Evolutionary conservation across 2,113 vertebrate genomes (phyloP), one percentile per base, ranked within the genome.

Genomic region (Leptocoma aspasia): DNA sequence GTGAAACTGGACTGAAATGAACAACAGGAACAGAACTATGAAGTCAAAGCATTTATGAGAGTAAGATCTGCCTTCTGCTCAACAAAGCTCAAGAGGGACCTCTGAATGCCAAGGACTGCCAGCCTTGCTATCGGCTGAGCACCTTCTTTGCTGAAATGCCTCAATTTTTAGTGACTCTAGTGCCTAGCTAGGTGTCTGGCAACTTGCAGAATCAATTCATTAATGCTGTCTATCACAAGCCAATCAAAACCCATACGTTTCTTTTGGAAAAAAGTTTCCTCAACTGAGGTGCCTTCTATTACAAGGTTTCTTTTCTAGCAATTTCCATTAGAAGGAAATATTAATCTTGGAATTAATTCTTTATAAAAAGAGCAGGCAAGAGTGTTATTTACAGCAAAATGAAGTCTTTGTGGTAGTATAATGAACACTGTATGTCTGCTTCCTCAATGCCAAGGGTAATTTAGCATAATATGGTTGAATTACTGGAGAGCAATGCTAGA

Each of bases 261-360:
- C 93, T 97, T 98, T 96, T 97, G 92, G 95, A 98, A 98, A 97
- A 27, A 80, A 96, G 77, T 89, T 96, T 92, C 60, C 95, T 98
- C 95, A 98, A 84, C 96, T 95, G 95, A 97, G 84, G 70, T 94
- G 89, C 86, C 87, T 97, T 97, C 94, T 96, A 96, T 95, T 98
- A 96, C 92, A 82, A 95, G 94, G 93, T 86, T 87, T 97, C 44
- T 81, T 50, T 97, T 52, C 90, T 89, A 97, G 80, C 80, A 98
- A 97, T 94, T 69, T 96, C 92, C 87, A 95, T 97, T 98, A 98
- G 95, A 97, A 98, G 92, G 86, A 97, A 98, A 98, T 96, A 97
- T 56, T 77, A 97, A 97, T 97, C 96, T 97, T 97, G 96, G 95
- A 98, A 98, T 97, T 96, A 98, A 97, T 98, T 98, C 83, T 97